Conservation (phyloP, 2,888 invertebrate genomes). For the Pogonocherus hispidulus region DNA sequence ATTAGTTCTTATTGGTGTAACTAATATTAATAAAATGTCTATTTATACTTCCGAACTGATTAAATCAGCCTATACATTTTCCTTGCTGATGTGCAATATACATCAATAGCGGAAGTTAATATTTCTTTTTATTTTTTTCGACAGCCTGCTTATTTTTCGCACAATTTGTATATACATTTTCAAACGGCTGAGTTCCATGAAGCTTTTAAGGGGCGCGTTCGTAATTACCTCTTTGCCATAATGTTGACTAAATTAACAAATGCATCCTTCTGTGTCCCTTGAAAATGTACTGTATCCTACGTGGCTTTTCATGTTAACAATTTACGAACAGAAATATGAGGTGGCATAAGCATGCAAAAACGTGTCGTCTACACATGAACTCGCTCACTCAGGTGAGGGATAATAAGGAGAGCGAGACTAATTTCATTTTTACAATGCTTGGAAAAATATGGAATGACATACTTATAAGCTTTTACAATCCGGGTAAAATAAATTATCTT, state of each 20-base stretch:
- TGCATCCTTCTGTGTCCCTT: not conserved
- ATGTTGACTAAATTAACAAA: not conserved
- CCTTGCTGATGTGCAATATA: too few species aligned
- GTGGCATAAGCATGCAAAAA: conserved; percentile 2
- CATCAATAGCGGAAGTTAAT: too few species aligned
- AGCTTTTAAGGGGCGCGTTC: not conserved
- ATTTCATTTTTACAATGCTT: conserved; percentile 18
- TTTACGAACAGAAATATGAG: not conserved
- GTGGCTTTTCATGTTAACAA: not conserved
- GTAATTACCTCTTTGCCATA: not conserved
- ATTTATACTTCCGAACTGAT: too few species aligned
- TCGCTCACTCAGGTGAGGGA: not conserved
- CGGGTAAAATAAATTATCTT: conserved; percentile 21
- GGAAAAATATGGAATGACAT: not conserved
- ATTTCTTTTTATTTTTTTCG: too few species aligned
- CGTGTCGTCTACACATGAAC: conserved; percentile 8
- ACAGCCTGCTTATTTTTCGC: too few species aligned
- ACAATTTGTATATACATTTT: too few species aligned
- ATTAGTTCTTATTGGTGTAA: too few species aligned
- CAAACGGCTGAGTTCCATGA: too few species aligned
- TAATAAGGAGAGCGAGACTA: conserved; percentile 16
- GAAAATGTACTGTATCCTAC: not conserved
- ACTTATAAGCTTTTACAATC: conserved; percentile 11
- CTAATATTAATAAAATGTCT: too few species aligned
- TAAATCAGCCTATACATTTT: too few species aligned